Evolutionary conservation across 2,888 invertebrate species (phyloP).

Genomic region (Torymus tubicola): DNA sequence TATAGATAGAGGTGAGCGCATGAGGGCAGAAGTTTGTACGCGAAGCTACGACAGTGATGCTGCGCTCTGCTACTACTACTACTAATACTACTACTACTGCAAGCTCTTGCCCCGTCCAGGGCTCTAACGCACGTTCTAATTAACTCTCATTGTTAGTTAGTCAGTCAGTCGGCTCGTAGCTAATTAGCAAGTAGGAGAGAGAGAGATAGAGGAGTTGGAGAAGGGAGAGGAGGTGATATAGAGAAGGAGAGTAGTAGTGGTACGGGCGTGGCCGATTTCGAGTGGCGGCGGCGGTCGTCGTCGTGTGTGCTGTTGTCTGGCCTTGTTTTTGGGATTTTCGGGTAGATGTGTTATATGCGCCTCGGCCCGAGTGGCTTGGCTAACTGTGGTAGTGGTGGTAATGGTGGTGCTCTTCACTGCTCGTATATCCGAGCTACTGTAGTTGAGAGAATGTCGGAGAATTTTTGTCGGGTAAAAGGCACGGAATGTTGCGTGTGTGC

Average conservation of each 20-base stretch:
- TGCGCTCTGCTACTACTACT: too few species aligned
- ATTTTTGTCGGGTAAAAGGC: too few species aligned
- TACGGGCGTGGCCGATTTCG: constrained; percentile 24
- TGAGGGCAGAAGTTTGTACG: constrained; percentile 40
- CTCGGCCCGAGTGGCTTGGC: constrained; percentile 27
- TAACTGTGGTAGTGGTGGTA: too few species aligned
- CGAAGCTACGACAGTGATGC: too few species aligned
- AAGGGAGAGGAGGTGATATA: constrained; percentile 48
- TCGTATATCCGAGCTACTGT: too few species aligned
- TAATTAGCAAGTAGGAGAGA: constrained; percentile 42
- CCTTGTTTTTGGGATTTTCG: too few species aligned
- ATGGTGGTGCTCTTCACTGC: too few species aligned
- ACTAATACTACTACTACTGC: constrained; percentile 15
- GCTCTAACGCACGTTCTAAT: constrained; percentile 54
- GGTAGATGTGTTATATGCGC: neutral
- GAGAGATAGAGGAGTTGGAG: constrained; percentile 6
- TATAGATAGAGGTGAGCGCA: neutral
- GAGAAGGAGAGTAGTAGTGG: constrained; percentile 48
- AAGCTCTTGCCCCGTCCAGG: neutral
- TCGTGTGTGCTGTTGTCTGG: neutral
- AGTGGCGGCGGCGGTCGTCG: neutral
- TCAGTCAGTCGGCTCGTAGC: constrained; percentile 46
- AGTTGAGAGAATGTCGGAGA: too few species aligned
- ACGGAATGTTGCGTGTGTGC: too few species aligned
- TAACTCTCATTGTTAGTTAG: constrained; percentile 55